Evolutionary conservation across 2,113 vertebrate genomes (phyloP), one percentile per base, ranked within the genome.

Genomic region (Phrynosoma blainvillii): DNA sequence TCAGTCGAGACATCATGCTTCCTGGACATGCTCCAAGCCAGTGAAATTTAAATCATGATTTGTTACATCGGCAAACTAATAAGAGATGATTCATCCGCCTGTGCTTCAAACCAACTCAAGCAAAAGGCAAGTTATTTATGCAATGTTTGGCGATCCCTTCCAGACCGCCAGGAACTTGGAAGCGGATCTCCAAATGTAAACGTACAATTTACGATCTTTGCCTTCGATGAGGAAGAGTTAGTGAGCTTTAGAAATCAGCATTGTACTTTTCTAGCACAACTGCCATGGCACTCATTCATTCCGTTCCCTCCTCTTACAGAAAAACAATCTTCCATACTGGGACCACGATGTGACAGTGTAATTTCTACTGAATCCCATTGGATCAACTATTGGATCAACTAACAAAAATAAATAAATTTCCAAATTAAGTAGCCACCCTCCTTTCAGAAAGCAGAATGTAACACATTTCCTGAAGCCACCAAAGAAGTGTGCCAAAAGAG

Each of bases 1-100:
- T 89, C 85, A 73, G 84, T 66, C 36, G 82, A 85, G 91, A 89
- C 86, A 88, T 90, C 94, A 92, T n/a, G 86, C 85, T 10, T 0
- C 78, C 89, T 95, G 93, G 94, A 91, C 1, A 73, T 73, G 85
- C 82, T 92, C 93, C 94, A 96, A 81, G 66, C 71, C 30, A 85
- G 88, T 62, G 74, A 90, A 89, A 68, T 89, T 89, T 88, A 87
- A 82, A 91, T 86, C 90, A 75, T 30, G 71, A 74, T 84, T 83
- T 88, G 90, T 88, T 79, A 89, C 76, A 84, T 9, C 80, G 86
- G 89, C 90, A 87, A 89, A 52, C 91, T 89, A 90, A 62, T 76
- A 77, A 92, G 82, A 87, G 40, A 62, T 83, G 80, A 93, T 93
- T 93, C 93, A 91, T 92, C 86, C 77, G 70, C 77, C 65, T 79